Conservation (phyloP, 2,113 vertebrate genomes). For the Polyodon spathula region DNA sequence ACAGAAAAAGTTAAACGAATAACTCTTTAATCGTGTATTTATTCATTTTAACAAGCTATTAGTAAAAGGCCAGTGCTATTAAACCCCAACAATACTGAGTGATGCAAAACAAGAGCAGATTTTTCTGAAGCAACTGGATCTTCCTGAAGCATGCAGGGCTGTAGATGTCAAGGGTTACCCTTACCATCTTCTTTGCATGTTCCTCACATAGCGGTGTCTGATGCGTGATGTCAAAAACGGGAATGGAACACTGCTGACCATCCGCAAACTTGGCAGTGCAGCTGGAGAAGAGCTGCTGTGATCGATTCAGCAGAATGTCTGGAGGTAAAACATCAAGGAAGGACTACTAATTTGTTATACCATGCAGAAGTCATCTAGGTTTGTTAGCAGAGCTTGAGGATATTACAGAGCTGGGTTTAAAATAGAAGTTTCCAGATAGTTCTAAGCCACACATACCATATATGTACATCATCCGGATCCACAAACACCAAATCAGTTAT, state of each 20-base stretch:
- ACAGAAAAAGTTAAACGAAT: too few species aligned
- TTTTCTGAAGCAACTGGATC: too few species aligned
- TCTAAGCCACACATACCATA: too few species aligned
- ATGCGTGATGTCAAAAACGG: conserved; percentile 96
- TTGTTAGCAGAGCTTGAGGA: too few species aligned
- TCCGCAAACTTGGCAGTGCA: conserved; percentile 97
- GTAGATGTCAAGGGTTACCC: conserved; percentile 15
- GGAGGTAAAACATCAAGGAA: conserved; percentile 57
- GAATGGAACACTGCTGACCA: conserved; percentile 93
- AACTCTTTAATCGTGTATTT: too few species aligned
- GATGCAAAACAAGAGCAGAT: background rate
- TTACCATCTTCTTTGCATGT: conserved; percentile 99
- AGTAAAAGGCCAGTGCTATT: too few species aligned
- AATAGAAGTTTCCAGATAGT: too few species aligned
- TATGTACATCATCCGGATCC: too few species aligned
- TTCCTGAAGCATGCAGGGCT: background rate
- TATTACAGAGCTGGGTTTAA: too few species aligned
- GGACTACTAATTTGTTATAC: conserved; percentile 8
- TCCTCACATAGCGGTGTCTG: conserved; percentile 97
- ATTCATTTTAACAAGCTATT: too few species aligned
- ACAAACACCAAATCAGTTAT: too few species aligned
- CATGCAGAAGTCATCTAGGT: background rate
- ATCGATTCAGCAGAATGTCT: conserved; percentile 95
- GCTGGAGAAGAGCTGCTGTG: conserved; percentile 97
- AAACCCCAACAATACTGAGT: too few species aligned